Conservation (phyloP, 1,140 invertebrate species). For the Harpegnathos saltator region DNA sequence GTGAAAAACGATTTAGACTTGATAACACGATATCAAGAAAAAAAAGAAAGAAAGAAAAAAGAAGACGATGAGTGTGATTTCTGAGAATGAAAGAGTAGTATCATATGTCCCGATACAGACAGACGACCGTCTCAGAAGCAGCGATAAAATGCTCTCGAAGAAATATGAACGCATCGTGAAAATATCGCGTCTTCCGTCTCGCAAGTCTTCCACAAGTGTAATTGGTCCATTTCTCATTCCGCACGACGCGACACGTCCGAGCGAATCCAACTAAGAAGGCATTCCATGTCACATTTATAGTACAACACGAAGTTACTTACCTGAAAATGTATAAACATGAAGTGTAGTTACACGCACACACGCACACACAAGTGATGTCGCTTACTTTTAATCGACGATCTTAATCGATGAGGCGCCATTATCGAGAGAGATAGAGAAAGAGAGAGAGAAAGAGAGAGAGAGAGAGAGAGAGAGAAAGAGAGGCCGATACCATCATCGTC, state of each 20-base stretch:
- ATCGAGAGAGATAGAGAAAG: no score
- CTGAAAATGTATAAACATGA: constrained; percentile 15
- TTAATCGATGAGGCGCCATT: no score
- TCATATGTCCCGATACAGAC: background rate
- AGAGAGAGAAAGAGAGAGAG: constrained; percentile 2
- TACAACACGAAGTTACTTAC: constrained; percentile 37
- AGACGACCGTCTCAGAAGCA: background rate
- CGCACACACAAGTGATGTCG: constrained; percentile 19
- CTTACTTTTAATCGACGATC: constrained; percentile 12
- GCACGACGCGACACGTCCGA: background rate
- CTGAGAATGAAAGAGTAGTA: background rate
- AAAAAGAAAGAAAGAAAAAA: no score
- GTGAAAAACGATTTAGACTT: background rate
- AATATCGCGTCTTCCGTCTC: constrained; percentile 2
- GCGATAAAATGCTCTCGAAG: no score
- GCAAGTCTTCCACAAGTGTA: background rate
- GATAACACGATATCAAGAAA: constrained; percentile 2
- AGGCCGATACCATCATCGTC: constrained; percentile 19
- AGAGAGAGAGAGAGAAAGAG: constrained; percentile 6
- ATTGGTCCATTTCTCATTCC: constrained; percentile 50
- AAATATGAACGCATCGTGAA: constrained; percentile 11
- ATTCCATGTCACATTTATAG: constrained; percentile 29
- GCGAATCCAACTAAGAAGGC: constrained; percentile 31
- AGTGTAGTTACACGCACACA: background rate
- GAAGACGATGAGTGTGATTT: no score